These are phyloP conservation scores for Eurystomus glaucurus DNA, from an alignment of 2,797 vertebrate genomes.

Conservation along the genomic window DNA sequence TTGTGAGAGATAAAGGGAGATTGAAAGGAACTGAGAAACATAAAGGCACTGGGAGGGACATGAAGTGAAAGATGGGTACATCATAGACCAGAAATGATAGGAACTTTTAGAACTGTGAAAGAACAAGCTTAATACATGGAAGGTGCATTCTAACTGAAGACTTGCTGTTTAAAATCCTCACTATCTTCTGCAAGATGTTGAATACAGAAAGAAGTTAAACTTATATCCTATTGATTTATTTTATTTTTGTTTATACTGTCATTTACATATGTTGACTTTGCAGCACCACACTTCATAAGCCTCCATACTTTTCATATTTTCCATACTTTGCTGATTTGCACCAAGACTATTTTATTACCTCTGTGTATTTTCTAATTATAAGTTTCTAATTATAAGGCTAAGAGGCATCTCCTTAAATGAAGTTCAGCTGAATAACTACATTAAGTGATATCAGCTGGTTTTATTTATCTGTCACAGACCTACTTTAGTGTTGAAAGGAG, in stretches of 20 bases:
- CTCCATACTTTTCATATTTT: not conserved
- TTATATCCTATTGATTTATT: not conserved
- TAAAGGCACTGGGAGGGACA: not conserved
- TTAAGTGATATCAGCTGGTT: not conserved
- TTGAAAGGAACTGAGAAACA: not conserved
- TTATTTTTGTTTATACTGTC: not conserved
- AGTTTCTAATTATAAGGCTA: not conserved
- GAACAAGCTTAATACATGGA: not conserved
- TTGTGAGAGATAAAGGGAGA: not conserved
- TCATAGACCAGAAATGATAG: not conserved
- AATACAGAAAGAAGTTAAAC: not conserved
- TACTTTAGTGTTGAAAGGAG: not conserved
- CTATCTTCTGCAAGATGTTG: not conserved
- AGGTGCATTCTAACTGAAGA: not conserved
- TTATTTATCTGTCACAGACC: not conserved
- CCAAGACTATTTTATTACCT: not conserved
- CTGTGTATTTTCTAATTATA: not conserved
- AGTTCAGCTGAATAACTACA: not conserved
- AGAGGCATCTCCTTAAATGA: not conserved
- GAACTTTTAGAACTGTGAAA: not conserved
- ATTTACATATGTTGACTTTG: not conserved
- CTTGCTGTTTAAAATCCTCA: not conserved
- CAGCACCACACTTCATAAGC: fast-evolving
- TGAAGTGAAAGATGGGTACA: not conserved
- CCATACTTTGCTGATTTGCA: not conserved